Evolutionary conservation across 92 coral and sea anemone genomes (phyloP).

Genomic region (Actinostola sp.): DNA sequence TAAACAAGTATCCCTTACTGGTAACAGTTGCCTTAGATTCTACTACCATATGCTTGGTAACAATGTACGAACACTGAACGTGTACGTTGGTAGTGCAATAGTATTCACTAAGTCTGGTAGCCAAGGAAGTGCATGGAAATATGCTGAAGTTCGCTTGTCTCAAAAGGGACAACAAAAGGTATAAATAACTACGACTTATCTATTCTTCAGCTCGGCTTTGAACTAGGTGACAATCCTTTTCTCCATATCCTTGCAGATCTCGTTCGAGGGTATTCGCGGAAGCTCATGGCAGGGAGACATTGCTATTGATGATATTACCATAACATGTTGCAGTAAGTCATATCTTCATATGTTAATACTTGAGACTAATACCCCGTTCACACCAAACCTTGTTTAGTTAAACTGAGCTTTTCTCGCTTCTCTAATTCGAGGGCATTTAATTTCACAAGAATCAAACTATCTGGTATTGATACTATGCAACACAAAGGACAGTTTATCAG

Average conservation of each 20-base stretch:
- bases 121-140: conserved; percentile 16
- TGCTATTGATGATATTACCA: conserved; percentile 15
- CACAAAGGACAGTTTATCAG: too few species aligned
- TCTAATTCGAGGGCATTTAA: too few species aligned
- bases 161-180: conserved; percentile 13
- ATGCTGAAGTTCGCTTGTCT: conserved; percentile 32
- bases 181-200: neutral
- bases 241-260: neutral
- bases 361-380: too few species aligned
- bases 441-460: too few species aligned
- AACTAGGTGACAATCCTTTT: neutral
- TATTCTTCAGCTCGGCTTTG: neutral
- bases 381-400: too few species aligned
- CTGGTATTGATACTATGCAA: too few species aligned
- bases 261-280: conserved; percentile 16
- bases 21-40: conserved; percentile 16
- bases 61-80: conserved; percentile 15
- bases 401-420: too few species aligned
- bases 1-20: conserved; percentile 24
- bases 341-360: too few species aligned
- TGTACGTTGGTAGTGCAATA: conserved; percentile 22
- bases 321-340: neutral
- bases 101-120: conserved; percentile 9
- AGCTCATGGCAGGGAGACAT: neutral
- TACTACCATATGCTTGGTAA: conserved; percentile 55